phyloP scores from a whole-genome alignment of 2,113 vertebrate species.

The Mirounga angustirostris region DNA sequence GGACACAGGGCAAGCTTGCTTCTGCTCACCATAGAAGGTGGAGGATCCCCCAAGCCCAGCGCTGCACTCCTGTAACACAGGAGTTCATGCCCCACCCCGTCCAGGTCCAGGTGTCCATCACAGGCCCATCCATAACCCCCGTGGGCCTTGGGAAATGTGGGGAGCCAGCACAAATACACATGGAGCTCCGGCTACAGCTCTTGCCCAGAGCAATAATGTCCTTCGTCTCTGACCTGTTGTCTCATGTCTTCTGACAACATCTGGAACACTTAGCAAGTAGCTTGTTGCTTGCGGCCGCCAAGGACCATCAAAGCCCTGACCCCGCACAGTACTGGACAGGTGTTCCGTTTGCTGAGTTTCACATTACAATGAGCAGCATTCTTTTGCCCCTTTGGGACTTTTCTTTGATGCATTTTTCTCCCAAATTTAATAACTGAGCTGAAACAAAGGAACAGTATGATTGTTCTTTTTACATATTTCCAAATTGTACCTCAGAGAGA shows the following conservation, averaged over 20 bases:
- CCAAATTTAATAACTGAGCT: constrained; percentile 27
- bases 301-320: not conserved
- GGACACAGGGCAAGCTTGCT: not conserved
- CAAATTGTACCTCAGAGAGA: not conserved
- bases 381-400: not conserved
- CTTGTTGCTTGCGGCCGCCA: not conserved
- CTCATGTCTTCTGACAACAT: not conserved
- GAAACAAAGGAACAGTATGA: not conserved
- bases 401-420: not conserved
- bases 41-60: not conserved
- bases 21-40: not conserved
- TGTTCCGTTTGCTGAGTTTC: not conserved
- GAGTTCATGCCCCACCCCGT: not conserved
- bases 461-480: constrained; percentile 32
- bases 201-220: not conserved
- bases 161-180: not conserved
- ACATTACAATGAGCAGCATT: not conserved
- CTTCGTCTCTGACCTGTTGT: not conserved
- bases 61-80: not conserved
- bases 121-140: not conserved
- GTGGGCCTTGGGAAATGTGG: not conserved
- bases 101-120: not conserved
- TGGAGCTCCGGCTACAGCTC: not conserved
- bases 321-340: not conserved
- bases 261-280: not conserved